Evolutionary conservation across 1,140 invertebrate genomes (phyloP).

Genomic region (Bactericera cockerelli): DNA sequence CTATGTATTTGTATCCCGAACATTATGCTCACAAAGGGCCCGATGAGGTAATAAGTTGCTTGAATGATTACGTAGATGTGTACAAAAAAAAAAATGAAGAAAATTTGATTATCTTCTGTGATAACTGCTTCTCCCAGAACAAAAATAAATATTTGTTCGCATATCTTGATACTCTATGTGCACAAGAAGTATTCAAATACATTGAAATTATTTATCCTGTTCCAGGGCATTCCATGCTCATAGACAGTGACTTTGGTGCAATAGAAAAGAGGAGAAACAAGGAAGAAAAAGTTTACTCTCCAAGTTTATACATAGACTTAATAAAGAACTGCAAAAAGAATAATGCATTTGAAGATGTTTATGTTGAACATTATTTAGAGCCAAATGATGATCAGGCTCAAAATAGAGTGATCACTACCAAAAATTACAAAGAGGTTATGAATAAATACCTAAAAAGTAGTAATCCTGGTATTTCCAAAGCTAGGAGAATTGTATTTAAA

Average conservation of each 20-base stretch:
- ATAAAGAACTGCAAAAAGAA: conserved; percentile 4
- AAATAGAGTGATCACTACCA: not conserved
- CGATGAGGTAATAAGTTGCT: not conserved
- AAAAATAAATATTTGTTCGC: conserved; percentile 15
- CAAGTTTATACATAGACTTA: conserved; percentile 14
- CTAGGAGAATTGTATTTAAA: not conserved
- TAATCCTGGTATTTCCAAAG: not conserved
- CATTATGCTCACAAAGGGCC: not conserved
- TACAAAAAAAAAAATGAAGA: not conserved
- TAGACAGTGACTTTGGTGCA: conserved; percentile 17
- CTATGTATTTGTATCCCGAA: conserved; percentile 18
- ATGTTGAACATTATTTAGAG: not conserved
- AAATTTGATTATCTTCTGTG: not conserved
- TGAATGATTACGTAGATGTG: not conserved
- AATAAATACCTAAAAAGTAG: not conserved
- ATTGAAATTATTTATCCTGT: conserved; percentile 18
- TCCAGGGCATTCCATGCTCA: conserved; percentile 15
- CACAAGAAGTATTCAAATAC: conserved; percentile 10
- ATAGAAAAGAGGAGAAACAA: conserved; percentile 17
- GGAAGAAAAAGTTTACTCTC: conserved; percentile 11
- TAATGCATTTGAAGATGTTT: conserved; percentile 3
- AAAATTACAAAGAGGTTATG: not conserved
- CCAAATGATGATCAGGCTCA: not conserved
- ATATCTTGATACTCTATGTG: conserved; percentile 14
- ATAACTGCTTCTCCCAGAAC: conserved; percentile 6